Base-by-base conservation (phyloP, 2,797 vertebrate species). In the Poeciliopsis presidionis region DNA sequence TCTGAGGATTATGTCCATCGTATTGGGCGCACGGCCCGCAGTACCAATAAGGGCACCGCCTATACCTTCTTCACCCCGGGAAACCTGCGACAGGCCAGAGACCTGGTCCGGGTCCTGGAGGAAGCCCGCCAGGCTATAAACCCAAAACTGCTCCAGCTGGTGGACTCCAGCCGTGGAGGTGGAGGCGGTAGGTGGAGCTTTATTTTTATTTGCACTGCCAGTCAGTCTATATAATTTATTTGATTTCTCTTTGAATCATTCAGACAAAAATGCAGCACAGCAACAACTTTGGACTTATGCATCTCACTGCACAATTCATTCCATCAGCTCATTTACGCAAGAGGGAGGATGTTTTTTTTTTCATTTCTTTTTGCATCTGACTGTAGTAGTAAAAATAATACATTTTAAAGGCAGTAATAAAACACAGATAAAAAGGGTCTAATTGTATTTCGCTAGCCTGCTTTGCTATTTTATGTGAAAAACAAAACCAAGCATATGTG, bases 11-110 rank as follows among this genome's bases (percentile, higher is more conserved):
- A 99, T 0, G 98, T 99, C 85, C 98, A 99, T 87, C 97, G 98
- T 5, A 99, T 99, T 72, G 98, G 98, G 47, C 97, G 98, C 72
- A 99, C 98, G 0, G 98, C 98, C 51, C 98, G 98, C 82, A 99
- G 98, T 83, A 99, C 97, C 95, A 99, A 99, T 94, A 99, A 99
- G 92, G 98, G 98, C 92, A 99, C 98, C 1, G 98, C 98, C 81
- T 99, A 99, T 93, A 99, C 98, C 72, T 99, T 99, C 95, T 99
- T 99, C 95, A 99, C 98, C 6, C 98, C 97, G 0, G 98, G 98
- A 77, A 99, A 99, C 93, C 88, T 98, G 86, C 97, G 98, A 78
- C 98, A 99, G 92, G 98, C 98, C 83, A 95, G 97, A 25, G 98
- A 99, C 91, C 95, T 99, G 73, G 97, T 99, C 81, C 97, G 97